Percentiles rank a stretch among this genome's conserved stretches.
Conservation (phyloP, 2,888 invertebrate species). For the Megastigmus dorsalis region DNA sequence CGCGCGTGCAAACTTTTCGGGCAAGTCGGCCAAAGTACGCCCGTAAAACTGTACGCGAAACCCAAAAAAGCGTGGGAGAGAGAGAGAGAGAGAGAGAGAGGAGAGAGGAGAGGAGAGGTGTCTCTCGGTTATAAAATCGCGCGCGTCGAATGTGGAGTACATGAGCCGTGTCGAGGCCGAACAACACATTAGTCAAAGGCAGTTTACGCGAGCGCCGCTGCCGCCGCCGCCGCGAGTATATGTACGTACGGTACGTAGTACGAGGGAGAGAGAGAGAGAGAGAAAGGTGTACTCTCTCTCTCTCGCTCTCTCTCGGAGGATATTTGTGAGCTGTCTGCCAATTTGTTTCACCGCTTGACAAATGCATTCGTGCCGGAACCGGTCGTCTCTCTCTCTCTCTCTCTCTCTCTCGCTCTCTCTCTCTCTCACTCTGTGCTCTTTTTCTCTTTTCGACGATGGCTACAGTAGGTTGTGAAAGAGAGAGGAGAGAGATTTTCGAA, state of each 20-base stretch:
- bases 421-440: neutral
- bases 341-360: constrained; percentile 72
- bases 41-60: neutral
- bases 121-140: constrained; percentile 35
- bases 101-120: no score
- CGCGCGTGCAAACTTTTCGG: constrained; percentile 22
- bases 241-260: no score
- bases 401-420: neutral
- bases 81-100: no score
- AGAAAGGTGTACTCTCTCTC: constrained; percentile 16
- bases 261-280: neutral
- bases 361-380: constrained; percentile 66
- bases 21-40: constrained; percentile 41
- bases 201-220: constrained; percentile 61
- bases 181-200: constrained; percentile 73
- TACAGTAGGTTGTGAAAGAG: neutral
- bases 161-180: constrained; percentile 69
- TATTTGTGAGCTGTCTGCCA: constrained; percentile 71
- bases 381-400: constrained; percentile 49
- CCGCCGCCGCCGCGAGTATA: constrained; percentile 54
- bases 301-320: no score
- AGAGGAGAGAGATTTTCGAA: neutral
- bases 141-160: constrained; percentile 58
- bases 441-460: neutral
- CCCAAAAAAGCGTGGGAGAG: constrained; percentile 22